Base-by-base conservation (phyloP, 2,888 invertebrate species). In the Tenthredo livida region DNA sequence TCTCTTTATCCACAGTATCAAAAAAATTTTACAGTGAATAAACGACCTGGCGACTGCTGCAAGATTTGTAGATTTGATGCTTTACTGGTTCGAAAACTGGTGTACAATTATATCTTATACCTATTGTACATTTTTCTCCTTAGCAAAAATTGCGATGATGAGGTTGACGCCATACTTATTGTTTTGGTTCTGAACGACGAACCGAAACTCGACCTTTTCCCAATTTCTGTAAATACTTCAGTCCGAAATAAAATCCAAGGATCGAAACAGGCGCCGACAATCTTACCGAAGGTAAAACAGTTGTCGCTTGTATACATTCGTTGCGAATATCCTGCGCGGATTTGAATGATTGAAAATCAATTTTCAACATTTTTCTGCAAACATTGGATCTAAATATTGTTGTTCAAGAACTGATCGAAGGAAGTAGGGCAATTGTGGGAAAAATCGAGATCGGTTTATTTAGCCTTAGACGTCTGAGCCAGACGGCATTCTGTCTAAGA, bases 231-330 rank as follows among this genome's bases (percentile, higher is more conserved):
- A 25, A 61, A 61, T 21, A 61, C 61, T 25, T 12, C 25, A 10
- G 61, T 61, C 25, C 12, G 61, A 4, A 1, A 12, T 25, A 25
- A 25, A 61, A 21, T 25, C 12, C 61, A 61, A 25, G 61, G 9
- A 61, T 9, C 25, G 4, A 25, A 25, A 61, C 61, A 25, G 61
- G 61, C 61, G 61, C 61, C 61, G 25, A 25, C 10, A 25, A 25
- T 61, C 61, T 25, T 61, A 25, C 61, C 25, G 61, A 61, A 25
- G 61, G 61, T 61, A 61, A 61, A 61, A 61, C 61, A 61, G 61
- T n/a, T 54, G 1, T 61, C 21, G 25, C 21, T 61, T 61, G 21
- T 10, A 61, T 25, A 10, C 21, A 61, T 61, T 25, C 61, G 25
- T n/a, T 54, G 54, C 7, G n/a, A n/a, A n/a, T 25, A 25, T 61